Conservation (phyloP, 2,113 vertebrate species). For the Myotis davidii region DNA sequence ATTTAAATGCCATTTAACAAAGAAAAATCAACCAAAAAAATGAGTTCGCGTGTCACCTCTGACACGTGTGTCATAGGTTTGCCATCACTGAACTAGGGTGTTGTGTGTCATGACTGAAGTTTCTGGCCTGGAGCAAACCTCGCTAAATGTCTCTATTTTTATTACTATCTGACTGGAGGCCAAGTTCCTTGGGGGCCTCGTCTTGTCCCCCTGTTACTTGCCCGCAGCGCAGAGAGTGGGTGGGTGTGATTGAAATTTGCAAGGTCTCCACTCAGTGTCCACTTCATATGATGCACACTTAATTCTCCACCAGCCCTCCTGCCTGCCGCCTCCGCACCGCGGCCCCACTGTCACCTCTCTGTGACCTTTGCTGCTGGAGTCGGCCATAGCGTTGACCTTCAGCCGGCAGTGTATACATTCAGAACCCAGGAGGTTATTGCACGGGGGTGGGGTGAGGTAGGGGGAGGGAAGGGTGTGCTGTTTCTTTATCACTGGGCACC, state of each 20-base stretch:
- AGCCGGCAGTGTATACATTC: neutral
- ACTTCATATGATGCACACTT: neutral
- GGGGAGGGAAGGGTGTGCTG: neutral
- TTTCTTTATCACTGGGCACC: neutral
- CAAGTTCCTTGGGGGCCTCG: neutral
- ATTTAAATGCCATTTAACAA: no score
- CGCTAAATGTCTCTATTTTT: neutral
- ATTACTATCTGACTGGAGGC: neutral
- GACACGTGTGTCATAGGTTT: no score
- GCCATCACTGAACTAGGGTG: no score
- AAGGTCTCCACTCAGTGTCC: neutral
- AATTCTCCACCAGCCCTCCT: neutral
- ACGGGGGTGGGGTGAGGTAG: neutral
- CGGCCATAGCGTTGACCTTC: neutral
- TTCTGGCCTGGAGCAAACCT: neutral
- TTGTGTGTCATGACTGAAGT: neutral
- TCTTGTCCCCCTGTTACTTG: neutral
- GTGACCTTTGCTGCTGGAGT: neutral
- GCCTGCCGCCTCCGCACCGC: accelerated
- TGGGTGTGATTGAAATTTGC: neutral
- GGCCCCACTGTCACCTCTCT: neutral
- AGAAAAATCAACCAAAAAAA: no score
- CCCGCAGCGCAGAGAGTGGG: neutral
- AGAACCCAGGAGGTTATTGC: neutral
- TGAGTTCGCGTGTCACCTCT: no score